These are phyloP conservation scores for Rhodophaea formosa DNA, from an alignment of 2,888 invertebrate genomes.

Conservation along the genomic window DNA sequence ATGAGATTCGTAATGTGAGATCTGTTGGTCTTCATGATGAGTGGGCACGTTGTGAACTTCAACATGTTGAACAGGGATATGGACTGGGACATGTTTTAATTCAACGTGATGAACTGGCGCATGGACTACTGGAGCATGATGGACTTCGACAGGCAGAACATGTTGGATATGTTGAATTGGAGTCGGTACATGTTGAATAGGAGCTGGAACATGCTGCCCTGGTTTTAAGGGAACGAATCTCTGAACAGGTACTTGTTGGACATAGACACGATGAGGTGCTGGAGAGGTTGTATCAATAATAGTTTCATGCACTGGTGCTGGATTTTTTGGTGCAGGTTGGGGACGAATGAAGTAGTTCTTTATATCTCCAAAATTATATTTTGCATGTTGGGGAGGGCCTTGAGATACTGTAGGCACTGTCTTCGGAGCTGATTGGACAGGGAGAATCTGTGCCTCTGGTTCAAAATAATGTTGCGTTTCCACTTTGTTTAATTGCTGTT, in stretches of 20 bases:
- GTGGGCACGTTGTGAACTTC: slow-evolving; percentile 17
- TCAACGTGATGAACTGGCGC: not conserved
- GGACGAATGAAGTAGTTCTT: slow-evolving; percentile 36
- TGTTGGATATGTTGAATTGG: slow-evolving; percentile 20
- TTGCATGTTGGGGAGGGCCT: slow-evolving; percentile 13
- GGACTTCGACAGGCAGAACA: slow-evolving; percentile 3
- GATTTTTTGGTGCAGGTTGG: slow-evolving; percentile 20
- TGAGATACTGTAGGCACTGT: not conserved
- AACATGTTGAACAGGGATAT: slow-evolving; percentile 5
- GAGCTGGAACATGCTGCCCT: not conserved
- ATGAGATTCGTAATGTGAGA: slow-evolving; percentile 20
- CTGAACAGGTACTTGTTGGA: slow-evolving; percentile 4
- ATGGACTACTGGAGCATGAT: slow-evolving; percentile 1
- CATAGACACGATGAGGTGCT: slow-evolving; percentile 5
- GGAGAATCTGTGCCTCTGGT: not conserved
- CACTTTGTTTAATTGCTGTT: slow-evolving; percentile 29
- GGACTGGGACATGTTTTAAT: not conserved
- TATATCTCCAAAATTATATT: slow-evolving; percentile 9
- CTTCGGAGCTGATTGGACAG: not conserved
- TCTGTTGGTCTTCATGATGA: slow-evolving; percentile 17
- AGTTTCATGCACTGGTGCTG: slow-evolving; percentile 39
- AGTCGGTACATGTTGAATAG: slow-evolving; percentile 23
- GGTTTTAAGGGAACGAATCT: not conserved
- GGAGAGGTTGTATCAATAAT: slow-evolving; percentile 31
- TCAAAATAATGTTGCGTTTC: slow-evolving; percentile 27